Evolutionary conservation across 53 echinoderm and acorn worm species (phyloP).

Genomic region (Echinometra lucunter): DNA sequence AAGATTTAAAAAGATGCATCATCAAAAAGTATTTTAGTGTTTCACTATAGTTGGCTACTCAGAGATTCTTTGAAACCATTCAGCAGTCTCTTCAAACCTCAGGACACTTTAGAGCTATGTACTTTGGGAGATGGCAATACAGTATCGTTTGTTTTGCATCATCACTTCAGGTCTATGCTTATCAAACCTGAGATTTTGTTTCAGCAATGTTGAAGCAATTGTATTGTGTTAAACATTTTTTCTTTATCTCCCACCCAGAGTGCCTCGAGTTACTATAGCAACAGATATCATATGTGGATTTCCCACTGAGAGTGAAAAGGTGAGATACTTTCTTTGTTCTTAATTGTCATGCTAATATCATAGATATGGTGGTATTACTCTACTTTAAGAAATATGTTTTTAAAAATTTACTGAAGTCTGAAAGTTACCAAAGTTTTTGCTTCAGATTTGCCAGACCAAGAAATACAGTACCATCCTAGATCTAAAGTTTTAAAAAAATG

Average conservation of each 20-base stretch:
- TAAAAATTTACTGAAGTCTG: background rate
- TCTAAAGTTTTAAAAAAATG: background rate
- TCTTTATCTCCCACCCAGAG: too few relatives aligned
- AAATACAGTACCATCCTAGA: background rate
- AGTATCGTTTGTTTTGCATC: background rate
- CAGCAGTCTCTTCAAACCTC: background rate
- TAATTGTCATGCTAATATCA: background rate
- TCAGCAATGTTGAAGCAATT: background rate
- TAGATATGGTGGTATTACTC: background rate
- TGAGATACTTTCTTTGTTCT: conserved; percentile 33
- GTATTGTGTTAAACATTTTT: too few relatives aligned
- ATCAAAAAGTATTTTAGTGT: background rate
- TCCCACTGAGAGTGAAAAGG: conserved; percentile 96
- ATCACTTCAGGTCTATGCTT: background rate
- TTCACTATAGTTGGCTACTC: background rate
- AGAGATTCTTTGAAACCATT: too few relatives aligned
- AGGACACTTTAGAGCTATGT: background rate
- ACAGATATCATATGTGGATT: conserved; percentile 99
- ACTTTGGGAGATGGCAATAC: background rate
- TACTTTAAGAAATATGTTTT: background rate
- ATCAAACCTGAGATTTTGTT: background rate
- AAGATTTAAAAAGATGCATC: background rate
- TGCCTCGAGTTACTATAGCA: conserved; percentile 94
- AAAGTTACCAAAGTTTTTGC: background rate
- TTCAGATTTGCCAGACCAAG: too few relatives aligned